Base-by-base conservation (phyloP, 2,113 vertebrate species). In the Gasterosteus nipponicus region DNA sequence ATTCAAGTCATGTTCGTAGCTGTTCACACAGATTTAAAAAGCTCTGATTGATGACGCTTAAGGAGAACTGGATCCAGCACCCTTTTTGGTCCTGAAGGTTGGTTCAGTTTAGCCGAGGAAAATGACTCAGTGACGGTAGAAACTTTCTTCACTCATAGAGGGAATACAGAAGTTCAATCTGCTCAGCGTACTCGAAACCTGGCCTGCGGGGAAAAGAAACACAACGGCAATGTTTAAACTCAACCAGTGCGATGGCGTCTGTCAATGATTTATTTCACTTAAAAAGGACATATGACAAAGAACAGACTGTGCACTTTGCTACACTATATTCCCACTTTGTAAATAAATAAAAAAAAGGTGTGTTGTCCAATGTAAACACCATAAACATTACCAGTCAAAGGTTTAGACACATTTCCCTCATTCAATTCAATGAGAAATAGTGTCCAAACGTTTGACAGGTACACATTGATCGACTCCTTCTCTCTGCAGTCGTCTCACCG, bases 121-220 rank as follows among this genome's bases (percentile, higher is more conserved):
- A 0, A 41, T 60, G 33, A 6, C 31, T n/a, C 47, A 33, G 4
- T 8, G 22, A 46, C 1, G 0, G 14, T 10, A 3, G 31, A 22
- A 51, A 74, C 49, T 79, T 83, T n/a, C 81, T 59, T 44, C 86
- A 59, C 68, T 88, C 62, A 68, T 78, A 90, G 58, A 93, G 77
- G 42, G 93, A 93, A 58, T 92, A 86, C 6, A 93, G 87, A 22
- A 93, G 87, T 41, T 90, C 77, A 64, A 93, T 93, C 82, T 94
- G 94, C 60, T 95, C 92, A n/a, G 88, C 83, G 64, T 92, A 89
- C 80, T 91, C 84, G 26, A 94, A 94, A 66, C 92, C 93, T 19
- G 87, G 89, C 75, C 93, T 95, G 84, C 65, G 63, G 64, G 38
- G 18, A 42, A 58, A 84, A 4, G 12, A 8, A 49, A 77, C 3